Conservation (phyloP, 2,888 invertebrate species). For the Listrodromus nycthemerus region DNA sequence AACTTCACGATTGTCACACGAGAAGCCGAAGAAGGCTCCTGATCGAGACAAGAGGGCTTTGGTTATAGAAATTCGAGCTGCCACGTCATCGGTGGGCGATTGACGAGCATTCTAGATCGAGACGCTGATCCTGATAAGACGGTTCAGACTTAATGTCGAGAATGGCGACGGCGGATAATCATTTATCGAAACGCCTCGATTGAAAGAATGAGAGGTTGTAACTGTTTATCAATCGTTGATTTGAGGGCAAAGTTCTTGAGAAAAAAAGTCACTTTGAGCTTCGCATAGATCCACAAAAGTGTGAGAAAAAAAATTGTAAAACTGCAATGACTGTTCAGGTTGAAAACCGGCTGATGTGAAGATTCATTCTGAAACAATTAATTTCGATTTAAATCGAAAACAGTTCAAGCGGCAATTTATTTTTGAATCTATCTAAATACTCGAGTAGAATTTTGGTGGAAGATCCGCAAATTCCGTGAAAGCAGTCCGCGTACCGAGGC, state of each 20-base stretch:
- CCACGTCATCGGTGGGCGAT: no score
- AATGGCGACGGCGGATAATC: no score
- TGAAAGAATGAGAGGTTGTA: neutral
- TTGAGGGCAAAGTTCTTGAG: neutral
- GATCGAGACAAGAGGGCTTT: no score
- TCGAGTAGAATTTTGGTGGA: neutral
- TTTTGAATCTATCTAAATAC: neutral
- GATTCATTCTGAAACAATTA: neutral
- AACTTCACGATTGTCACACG: no score
- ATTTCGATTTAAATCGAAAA: neutral
- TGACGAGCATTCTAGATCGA: no score
- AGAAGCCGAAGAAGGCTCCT: no score
- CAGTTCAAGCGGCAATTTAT: neutral
- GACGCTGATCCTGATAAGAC: no score
- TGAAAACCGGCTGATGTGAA: neutral
- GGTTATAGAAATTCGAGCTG: no score
- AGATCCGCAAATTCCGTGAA: neutral
- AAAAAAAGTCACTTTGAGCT: neutral
- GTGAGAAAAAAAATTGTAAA: neutral
- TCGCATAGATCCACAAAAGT: neutral
- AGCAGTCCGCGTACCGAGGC: conserved; percentile 21
- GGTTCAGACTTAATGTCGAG: no score
- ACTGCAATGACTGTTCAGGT: neutral
- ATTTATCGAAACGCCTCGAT: no score
- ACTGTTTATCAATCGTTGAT: neutral